Percentiles rank a stretch among this genome's conserved stretches.
phyloP scores from a whole-genome alignment of 2,113 vertebrate species.

The Mirounga angustirostris region DNA sequence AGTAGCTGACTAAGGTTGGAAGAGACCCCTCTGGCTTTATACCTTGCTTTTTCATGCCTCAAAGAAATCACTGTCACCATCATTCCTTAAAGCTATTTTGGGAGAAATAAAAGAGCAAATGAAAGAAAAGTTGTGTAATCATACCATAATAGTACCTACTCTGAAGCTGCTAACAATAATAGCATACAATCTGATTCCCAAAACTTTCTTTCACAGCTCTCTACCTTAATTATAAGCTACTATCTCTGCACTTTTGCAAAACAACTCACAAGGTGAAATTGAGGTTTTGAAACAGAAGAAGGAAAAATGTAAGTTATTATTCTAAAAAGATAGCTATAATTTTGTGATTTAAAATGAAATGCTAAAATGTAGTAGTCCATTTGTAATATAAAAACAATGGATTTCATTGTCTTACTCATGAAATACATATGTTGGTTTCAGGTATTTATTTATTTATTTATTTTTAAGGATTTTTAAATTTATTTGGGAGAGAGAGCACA shows the following conservation, averaged over 20 bases:
- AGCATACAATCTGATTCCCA: neutral
- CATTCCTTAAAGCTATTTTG: neutral
- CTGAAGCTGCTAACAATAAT: neutral
- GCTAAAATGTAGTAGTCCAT: neutral
- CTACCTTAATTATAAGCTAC: neutral
- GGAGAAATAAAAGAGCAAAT: neutral
- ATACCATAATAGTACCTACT: neutral
- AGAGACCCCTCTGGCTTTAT: neutral
- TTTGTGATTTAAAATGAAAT: neutral
- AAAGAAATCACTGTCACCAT: neutral
- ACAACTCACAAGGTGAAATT: neutral
- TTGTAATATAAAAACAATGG: conserved; percentile 2
- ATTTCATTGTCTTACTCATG: neutral
- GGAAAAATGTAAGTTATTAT: neutral
- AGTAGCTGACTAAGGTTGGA: neutral
- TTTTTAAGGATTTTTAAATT: neutral
- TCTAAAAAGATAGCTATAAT: neutral
- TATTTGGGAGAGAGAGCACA: neutral
- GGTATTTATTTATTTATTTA: neutral
- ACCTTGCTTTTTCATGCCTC: neutral
- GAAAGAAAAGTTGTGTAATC: neutral
- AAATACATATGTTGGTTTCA: neutral
- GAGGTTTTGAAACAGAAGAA: conserved; percentile 25
- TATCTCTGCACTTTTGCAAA: neutral
- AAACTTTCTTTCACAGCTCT: conserved; percentile 17